Conservation (phyloP, 2,888 invertebrate genomes). For the Mythimna albipuncta region DNA sequence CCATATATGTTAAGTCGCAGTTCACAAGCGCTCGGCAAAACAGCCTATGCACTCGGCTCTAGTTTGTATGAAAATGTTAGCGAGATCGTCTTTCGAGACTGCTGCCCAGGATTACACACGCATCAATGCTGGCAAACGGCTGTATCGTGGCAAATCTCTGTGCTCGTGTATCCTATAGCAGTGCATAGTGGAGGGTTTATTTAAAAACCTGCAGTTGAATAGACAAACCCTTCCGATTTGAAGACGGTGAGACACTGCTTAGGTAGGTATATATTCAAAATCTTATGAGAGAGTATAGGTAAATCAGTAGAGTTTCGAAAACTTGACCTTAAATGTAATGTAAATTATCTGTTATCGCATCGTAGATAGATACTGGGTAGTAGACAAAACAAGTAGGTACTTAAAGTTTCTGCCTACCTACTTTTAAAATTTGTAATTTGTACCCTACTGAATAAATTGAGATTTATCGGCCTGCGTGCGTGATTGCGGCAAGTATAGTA, state of each 20-base stretch:
- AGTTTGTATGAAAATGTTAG: too few species aligned
- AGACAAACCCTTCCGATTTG: neutral
- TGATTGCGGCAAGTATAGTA: neutral
- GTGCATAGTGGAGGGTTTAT: neutral
- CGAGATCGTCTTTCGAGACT: too few species aligned
- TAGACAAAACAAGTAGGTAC: neutral
- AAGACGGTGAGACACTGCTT: neutral
- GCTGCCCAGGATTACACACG: too few species aligned
- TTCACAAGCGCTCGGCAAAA: too few species aligned
- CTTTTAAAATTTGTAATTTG: constrained; percentile 3
- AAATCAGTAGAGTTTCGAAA: neutral
- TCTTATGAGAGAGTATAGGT: neutral
- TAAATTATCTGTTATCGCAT: too few species aligned
- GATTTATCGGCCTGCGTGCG: neutral
- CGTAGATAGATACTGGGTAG: neutral
- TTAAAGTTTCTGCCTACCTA: neutral
- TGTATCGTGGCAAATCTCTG: neutral
- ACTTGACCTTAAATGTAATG: neutral
- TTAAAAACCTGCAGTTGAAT: too few species aligned
- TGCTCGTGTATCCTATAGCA: neutral
- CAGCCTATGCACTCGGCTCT: too few species aligned
- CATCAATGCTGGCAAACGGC: too few species aligned
- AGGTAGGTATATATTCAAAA: neutral
- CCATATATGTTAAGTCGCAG: too few species aligned
- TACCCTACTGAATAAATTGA: neutral